Base-by-base conservation (phyloP, 2,888 invertebrate species). In the Eulithis prunata region DNA sequence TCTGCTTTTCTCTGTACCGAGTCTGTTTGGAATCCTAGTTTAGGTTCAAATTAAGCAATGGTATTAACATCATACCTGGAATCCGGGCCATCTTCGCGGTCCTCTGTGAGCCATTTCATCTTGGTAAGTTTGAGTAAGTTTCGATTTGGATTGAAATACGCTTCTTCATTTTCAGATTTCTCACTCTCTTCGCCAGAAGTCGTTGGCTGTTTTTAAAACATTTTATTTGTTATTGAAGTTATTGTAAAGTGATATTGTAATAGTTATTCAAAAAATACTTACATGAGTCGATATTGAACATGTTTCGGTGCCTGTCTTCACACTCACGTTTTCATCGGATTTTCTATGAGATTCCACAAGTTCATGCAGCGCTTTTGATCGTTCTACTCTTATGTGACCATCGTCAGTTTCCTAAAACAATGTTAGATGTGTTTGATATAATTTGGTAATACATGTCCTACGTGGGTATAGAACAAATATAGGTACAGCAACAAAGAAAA, bases 61-160 rank as follows among this genome's bases (percentile, higher is more conserved):
- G 41, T 41, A 11, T 45, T 7, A 52, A 66, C 58, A 57, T 76
- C 78, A 69, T 69, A 92, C 92, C 91, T 91, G n/a, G 88, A 88
- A 66, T 89, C 85, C 0, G 79, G 76, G 10, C 80, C 80, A 21
- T 76, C 86, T 0, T 82, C 80, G 21, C 79, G 80, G 12, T 80
- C 81, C 74, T 91, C 90, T 12, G 86, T 85, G 2, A 92, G 83
- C 91, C 92, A 92, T 70, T 88, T 90, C 88, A 89, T 90, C 81
- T 88, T 88, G 0, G 91, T 91, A 47, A 91, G 71, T 73, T 87
- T 87, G 3, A 91, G 72, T 57, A 89, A 75, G 64, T 87, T 90
- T 10, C 87, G 84, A 56, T 86, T 87, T 13, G 74, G 58, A 53
- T 71, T 57, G 11, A 72, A 69, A 55, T 69, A 66, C 14, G 71